Evolutionary conservation across 2,888 invertebrate species (phyloP), one percentile per base, ranked within the genome.

Genomic region (Agrotis ipsilon): DNA sequence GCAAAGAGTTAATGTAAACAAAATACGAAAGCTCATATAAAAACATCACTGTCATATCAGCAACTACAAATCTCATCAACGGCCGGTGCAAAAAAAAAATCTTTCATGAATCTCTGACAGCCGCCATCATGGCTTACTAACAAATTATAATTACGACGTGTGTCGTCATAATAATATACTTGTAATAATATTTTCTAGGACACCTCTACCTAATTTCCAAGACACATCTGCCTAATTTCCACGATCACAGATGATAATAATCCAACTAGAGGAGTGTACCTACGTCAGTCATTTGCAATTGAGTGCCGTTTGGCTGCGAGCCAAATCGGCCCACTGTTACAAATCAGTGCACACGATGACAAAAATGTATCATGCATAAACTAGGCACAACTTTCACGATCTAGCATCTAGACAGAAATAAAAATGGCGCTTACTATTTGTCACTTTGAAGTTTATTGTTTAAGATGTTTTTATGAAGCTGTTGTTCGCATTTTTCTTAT

Each of bases 321-420:
- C 87, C 87, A 88, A 78, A 68, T 72, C 46, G 52, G 70, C 80
- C 70, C 71, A 81, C 72, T 87, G 78, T 78, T 63, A 73, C 76
- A 75, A 80, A 81, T 78, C 71, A 65, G 70, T 64, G 43, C 19
- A 24, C 60, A 67, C 58, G 71, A 60, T 64, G 73, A 78, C 72
- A 79, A 82, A 78, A 81, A 78, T 79, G 72, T 78, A 81, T 61
- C 52, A 49, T 46, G 21, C 51, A 54, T 73, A 68, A 51, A 66
- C 63, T 71, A 71, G 71, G 58, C 63, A 61, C 48, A 60, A 69
- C 52, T 63, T 61, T 19, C 18, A 52, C 21, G 19, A 64, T 52
- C 61, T 59, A 55, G 67, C 48, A 75, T 75, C 21, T 64, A 51
- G 54, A 64, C 19, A 0, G 48, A 64, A 63, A 64, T 64, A 52